Percentiles rank a stretch among this genome's conserved stretches.
Conservation (phyloP, 2,113 vertebrate genomes). For the Colius striatus region DNA sequence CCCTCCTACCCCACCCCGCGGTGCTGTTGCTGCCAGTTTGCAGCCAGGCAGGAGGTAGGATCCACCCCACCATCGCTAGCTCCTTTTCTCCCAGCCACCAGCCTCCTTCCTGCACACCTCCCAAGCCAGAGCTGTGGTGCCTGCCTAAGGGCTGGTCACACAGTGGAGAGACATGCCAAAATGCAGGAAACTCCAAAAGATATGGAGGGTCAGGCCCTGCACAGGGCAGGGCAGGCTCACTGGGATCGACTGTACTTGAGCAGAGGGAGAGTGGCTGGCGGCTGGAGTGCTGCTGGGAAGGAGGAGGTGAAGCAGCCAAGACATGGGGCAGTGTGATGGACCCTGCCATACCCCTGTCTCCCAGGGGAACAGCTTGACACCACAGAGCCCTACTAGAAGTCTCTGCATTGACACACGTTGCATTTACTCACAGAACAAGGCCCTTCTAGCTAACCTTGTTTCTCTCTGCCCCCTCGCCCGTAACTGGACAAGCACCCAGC, state of each 20-base stretch:
- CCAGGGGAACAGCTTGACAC: neutral
- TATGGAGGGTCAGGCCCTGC: no score
- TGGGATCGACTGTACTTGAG: rapidly evolving
- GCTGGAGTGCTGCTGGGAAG: rapidly evolving
- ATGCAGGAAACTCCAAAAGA: neutral
- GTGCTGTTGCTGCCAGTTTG: neutral
- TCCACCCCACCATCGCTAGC: neutral
- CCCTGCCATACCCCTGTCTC: no score
- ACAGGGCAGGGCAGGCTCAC: neutral
- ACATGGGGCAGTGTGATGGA: rapidly evolving
- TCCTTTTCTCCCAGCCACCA: neutral
- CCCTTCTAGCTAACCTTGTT: no score
- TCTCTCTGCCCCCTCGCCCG: rapidly evolving
- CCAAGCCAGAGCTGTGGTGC: neutral
- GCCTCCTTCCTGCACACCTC: neutral
- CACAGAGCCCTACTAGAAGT: no score
- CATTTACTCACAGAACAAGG: neutral
- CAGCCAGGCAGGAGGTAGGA: neutral
- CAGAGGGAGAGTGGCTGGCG: no score
- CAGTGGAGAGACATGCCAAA: neutral
- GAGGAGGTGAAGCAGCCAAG: neutral
- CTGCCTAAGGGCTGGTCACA: rapidly evolving
- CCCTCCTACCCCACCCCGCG: no score
- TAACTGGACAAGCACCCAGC: no score
- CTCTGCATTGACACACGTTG: rapidly evolving